Base-by-base conservation (phyloP, 1,140 invertebrate genomes). In the Hylyphantes graminicola region DNA sequence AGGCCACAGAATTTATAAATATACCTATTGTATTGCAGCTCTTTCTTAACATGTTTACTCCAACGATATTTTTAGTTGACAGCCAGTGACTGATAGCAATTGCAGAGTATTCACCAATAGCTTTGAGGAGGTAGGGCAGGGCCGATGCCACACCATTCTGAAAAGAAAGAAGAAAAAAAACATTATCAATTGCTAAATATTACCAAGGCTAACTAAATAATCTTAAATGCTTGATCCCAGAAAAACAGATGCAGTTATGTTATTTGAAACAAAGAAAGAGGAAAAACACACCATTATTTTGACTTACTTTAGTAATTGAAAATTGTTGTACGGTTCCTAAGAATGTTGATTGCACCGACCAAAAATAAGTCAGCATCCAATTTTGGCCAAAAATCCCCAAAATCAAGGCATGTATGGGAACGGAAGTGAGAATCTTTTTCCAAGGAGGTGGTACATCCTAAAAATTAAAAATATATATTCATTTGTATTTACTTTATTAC, bases 61-160 rank as follows among this genome's bases (percentile, higher is more conserved):
- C n/a, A 12, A 87, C 12, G 15, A 87, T 19, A n/a, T 86, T 85
- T 54, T 57, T 76, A 51, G 86, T 79, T 12, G 89, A 87, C 10
- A 92, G 79, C 21, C 86, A 87, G 82, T 92, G 92, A 53, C 91
- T 90, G 13, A 92, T 82, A 35, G 89, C 87, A 7, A 91, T 91
- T n/a, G 89, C 88, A 21, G 88, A 86, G 82, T 90, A 89, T 21
- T 92, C 90, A 15, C 90, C 88, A 53, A 89, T 70, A 11, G 90
- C 91, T 89, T 92, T 92, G 12, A 91, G 89, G 0, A 92, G 76
- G 86, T 92, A 93, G 0, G 92, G 92, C 21, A 93, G 81, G 0
- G 92, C 89, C 7, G 92, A 91, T 59, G 92, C 87, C 70, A 92
- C 88, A 9, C 92, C 92, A 87, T 92, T 91, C 92, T 93, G 86